Percentiles rank a stretch among this genome's conserved stretches.
phyloP scores from a whole-genome alignment of 2,113 vertebrate genomes.

The Ophthalmolycus amberensis region DNA sequence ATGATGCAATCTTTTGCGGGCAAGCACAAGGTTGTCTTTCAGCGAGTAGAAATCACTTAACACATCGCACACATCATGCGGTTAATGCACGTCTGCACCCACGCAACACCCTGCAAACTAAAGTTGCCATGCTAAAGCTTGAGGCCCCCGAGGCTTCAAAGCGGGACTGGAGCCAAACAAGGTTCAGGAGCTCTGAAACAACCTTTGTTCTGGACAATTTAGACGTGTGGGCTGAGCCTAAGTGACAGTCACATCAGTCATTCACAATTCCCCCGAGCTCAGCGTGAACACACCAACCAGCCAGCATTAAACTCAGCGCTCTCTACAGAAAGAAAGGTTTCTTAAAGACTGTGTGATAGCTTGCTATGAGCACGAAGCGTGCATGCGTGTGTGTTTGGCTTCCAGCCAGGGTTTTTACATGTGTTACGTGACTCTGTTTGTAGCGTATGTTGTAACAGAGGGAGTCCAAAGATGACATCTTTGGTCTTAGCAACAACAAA shows the following conservation, averaged over 20 bases:
- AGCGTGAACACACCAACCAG: constrained; percentile 44
- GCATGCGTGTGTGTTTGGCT: constrained; percentile 26
- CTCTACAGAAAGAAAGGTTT: constrained; percentile 18
- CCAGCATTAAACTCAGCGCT: constrained; percentile 54
- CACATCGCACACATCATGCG: constrained; percentile 2
- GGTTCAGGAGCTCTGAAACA: constrained; percentile 36
- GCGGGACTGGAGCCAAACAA: constrained; percentile 14
- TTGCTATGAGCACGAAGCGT: constrained; percentile 5
- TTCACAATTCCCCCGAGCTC: constrained; percentile 40
- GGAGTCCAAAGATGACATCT: constrained; percentile 66
- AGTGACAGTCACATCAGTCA: constrained; percentile 53
- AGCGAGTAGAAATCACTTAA: constrained; percentile 23
- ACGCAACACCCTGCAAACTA: constrained; percentile 10
- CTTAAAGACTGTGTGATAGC: constrained; percentile 8
- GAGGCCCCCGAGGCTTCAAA: constrained; percentile 11
- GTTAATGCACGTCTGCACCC: not conserved
- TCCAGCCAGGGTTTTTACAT: constrained; percentile 41
- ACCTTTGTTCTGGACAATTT: constrained; percentile 55
- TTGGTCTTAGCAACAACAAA: constrained; percentile 67
- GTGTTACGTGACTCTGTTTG: constrained; percentile 51
- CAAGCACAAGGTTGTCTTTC: constrained; percentile 3
- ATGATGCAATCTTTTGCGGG: constrained; percentile 14
- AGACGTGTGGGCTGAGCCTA: constrained; percentile 32
- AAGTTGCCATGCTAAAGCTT: constrained; percentile 8
- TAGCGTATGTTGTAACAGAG: constrained; percentile 64